These are phyloP conservation scores for Graphium colonna DNA, from an alignment of 2,888 invertebrate genomes.

Conservation along the genomic window DNA sequence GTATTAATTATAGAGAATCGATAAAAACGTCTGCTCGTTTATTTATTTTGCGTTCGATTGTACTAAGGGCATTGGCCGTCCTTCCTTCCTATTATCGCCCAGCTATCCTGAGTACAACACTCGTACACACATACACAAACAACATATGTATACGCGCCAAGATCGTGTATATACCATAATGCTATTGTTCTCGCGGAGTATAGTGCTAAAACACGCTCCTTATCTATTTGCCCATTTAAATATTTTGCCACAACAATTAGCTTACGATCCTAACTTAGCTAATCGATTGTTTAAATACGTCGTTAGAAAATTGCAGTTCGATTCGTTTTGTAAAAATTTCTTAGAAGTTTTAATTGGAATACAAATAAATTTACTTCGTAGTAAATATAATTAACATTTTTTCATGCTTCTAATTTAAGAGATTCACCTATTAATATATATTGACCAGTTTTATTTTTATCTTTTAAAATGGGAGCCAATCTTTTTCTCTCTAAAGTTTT, in stretches of 20 bases:
- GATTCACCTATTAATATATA: not conserved
- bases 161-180: constrained; percentile 2
- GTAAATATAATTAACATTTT: constrained; percentile 28
- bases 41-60: constrained; percentile 16
- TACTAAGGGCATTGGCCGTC: constrained; percentile 60
- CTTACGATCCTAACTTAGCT: constrained; percentile 9
- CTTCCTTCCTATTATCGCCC: constrained; percentile 55
- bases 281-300: constrained; percentile 5
- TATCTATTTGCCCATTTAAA: constrained; percentile 1
- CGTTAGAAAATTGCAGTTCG: not conserved
- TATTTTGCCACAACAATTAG: constrained; percentile 8
- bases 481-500: too few relatives aligned
- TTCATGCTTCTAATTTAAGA: not conserved
- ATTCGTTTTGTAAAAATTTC: not conserved
- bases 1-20: constrained; percentile 1
- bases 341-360: not conserved
- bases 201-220: not conserved
- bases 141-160: constrained; percentile 6
- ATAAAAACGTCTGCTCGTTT: constrained; percentile 9
- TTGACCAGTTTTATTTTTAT: too few relatives aligned
- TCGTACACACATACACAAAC: constrained; percentile 18
- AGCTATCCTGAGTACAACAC: constrained; percentile 36
- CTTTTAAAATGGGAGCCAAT: too few relatives aligned
- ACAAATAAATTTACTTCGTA: not conserved
- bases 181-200: constrained; percentile 3